These are phyloP conservation scores for Dinoponera quadriceps DNA, from an alignment of 1,140 invertebrate species.

Conservation along the genomic window DNA sequence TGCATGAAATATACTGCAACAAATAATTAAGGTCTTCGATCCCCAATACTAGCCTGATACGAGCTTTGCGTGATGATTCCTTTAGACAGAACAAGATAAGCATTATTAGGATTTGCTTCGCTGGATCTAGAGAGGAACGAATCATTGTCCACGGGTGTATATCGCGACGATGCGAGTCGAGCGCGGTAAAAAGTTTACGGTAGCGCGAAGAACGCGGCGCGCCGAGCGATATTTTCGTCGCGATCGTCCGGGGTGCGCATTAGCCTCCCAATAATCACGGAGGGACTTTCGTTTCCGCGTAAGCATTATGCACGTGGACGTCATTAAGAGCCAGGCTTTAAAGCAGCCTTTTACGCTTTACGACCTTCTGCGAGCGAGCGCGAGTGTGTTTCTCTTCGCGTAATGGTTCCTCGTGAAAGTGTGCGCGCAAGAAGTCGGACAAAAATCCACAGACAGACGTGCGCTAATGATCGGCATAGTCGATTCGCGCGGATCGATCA, in stretches of 20 bases:
- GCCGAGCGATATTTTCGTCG: slow-evolving; percentile 59
- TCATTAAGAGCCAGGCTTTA: slow-evolving; percentile 76
- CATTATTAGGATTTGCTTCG: no score
- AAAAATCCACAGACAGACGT: slow-evolving; percentile 39
- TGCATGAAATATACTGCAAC: no score
- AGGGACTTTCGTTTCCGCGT: slow-evolving; percentile 71
- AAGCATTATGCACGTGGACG: slow-evolving; percentile 76
- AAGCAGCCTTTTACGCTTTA: slow-evolving; percentile 79
- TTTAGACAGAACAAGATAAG: no score
- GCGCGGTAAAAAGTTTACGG: slow-evolving; percentile 14
- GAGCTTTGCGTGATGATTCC: no score
- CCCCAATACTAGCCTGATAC: no score
- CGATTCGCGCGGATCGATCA: not conserved
- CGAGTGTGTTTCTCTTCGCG: slow-evolving; percentile 43
- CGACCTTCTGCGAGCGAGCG: slow-evolving; percentile 66
- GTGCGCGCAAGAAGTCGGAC: slow-evolving; percentile 44
- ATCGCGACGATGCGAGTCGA: not conserved
- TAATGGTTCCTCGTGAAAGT: slow-evolving; percentile 66
- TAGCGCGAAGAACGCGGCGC: not conserved
- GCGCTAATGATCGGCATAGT: not conserved
- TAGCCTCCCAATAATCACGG: slow-evolving; percentile 67
- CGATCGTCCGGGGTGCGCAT: slow-evolving; percentile 60
- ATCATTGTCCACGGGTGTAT: no score
- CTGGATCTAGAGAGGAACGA: no score
- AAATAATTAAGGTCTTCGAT: no score